Base-by-base conservation (phyloP, 2,797 vertebrate genomes). In the Lepidocolaptes lacrymiger region DNA sequence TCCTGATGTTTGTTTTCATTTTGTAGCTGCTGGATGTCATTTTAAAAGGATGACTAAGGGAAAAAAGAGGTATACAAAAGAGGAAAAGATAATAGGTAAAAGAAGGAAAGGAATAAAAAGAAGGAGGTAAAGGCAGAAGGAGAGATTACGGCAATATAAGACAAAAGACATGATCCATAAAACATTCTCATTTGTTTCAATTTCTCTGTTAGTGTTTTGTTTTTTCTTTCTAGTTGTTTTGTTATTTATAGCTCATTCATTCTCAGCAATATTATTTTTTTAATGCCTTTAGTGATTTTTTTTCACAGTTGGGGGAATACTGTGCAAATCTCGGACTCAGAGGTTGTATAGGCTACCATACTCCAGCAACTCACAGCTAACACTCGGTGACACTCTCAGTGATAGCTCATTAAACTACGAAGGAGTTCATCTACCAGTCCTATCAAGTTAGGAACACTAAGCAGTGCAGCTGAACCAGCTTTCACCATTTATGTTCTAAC, bases 31-130 rank as follows among this genome's bases (percentile, higher is more conserved):
- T 64, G 92, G 77, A 74, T 90, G 75, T 77, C 55, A 96, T 89
- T 96, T 96, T 39, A 90, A 89, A 95, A 90, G 79, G 19, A 94
- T 76, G 78, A 96, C 89, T 94, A 84, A 72, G 52, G 28, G 23
- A 95, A 90, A 84, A 89, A 83, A 94, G 67, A 85, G 20, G 15
- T n/a, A 88, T 79, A 79, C 27, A 72, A 86, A 83, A 92, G 79
- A 93, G 20, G 21, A 83, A 56, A 88, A 91, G 56, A 30, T 46
- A 83, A 91, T 4, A 79, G 52, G 34, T 41, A 55, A 89, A 92
- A 83, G 84, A 78, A 74, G n/a, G 32, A 66, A 91, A 78, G 20
- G 36, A 85, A 56, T 67, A 73, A 44, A 82, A 88, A 88, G 11
- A 85, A 88, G 11, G 22, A 66, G 27, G 21, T 77, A 54, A 80